phyloP scores from a whole-genome alignment of 2,797 vertebrate genomes.

The Xerus rutilus region DNA sequence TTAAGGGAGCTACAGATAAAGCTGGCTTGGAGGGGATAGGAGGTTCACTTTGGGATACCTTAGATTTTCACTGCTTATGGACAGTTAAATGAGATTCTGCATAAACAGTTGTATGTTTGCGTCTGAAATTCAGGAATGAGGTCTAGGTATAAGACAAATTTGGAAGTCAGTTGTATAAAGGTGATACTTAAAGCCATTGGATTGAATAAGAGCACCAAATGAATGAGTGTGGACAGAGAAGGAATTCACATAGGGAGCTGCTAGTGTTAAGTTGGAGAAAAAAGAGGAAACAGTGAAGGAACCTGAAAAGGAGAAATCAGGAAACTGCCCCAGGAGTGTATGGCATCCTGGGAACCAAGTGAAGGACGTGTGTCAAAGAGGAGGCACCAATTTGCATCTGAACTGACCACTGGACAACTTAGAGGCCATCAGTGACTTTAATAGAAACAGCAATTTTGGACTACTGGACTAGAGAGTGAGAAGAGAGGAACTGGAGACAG shows the following conservation, averaged over 20 bases:
- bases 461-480: background rate
- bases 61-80: background rate
- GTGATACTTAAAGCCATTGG: background rate
- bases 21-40: background rate
- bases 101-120: background rate
- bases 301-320: background rate
- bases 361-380: background rate
- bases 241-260: background rate
- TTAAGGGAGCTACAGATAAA: background rate
- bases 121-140: conserved; percentile 15
- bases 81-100: background rate
- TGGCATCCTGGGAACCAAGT: background rate
- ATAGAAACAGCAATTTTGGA: background rate
- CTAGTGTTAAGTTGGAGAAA: background rate
- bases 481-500: background rate
- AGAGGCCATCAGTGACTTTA: background rate
- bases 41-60: background rate
- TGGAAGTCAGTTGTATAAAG: background rate
- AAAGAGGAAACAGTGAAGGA: background rate
- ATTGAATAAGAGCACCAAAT: background rate
- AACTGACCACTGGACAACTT: background rate
- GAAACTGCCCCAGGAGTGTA: background rate
- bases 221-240: background rate
- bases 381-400: background rate
- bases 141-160: background rate